Evolutionary conservation across 2,797 vertebrate genomes (phyloP).

Genomic region (Antrozous pallidus): DNA sequence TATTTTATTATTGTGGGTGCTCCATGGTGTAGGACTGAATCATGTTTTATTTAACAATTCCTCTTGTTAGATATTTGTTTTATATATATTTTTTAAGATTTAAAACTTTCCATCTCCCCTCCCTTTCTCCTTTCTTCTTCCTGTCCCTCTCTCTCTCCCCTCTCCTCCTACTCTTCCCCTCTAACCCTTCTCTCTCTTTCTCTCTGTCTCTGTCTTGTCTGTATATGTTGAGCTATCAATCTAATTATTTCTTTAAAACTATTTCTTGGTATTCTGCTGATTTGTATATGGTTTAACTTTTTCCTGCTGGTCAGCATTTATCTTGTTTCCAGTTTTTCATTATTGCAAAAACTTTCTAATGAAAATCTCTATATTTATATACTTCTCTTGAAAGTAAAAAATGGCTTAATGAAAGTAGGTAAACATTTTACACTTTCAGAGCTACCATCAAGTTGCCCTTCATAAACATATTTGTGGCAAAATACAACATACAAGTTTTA

Average conservation of each 20-base stretch:
- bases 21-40: background rate
- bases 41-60: background rate
- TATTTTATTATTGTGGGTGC: background rate
- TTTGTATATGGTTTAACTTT: background rate
- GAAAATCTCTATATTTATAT: background rate
- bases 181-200: background rate
- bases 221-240: background rate
- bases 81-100: background rate
- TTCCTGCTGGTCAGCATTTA: background rate
- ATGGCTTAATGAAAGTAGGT: background rate
- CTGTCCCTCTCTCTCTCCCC: background rate
- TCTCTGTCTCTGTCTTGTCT: background rate
- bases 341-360: background rate
- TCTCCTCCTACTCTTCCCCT: background rate
- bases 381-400: background rate
- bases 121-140: background rate
- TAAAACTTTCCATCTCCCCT: background rate
- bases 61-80: background rate
- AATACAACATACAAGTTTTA: background rate
- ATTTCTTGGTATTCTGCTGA: background rate
- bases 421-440: background rate
- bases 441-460: background rate
- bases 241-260: background rate
- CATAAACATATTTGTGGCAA: background rate
- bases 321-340: background rate